Evolutionary conservation across 1,140 invertebrate species (phyloP), one percentile per base, ranked within the genome.

Genomic region (Mamestra configurata): DNA sequence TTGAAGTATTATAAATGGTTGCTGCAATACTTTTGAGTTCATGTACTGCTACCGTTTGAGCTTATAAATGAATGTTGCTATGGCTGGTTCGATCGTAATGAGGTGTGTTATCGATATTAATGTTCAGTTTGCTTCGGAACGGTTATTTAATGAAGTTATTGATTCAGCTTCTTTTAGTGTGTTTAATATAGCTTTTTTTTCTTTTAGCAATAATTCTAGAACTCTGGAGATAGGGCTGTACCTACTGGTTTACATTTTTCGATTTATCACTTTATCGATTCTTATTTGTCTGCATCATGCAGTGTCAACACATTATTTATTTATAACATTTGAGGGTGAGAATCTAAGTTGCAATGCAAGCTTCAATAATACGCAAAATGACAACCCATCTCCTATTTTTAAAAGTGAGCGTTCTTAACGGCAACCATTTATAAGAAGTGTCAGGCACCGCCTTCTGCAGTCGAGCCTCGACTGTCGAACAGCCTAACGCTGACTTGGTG

Each of bases 1-100:
- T 83, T 83, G 68, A 79, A 82, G 57, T 80, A 80, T 80, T 43
- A 68, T 68, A 76, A 78, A 81, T 79, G 77, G 68, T 72, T 20
- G 49, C 15, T 72, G 46, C 68, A 37, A 53, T 72, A 53, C 68
- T 72, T 72, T 18, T 53, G 49, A 31, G 18, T 46, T 7, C n/a
- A 35, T 53, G 20, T 53, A 72, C 4, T 10, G 64, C 64, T 68
- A 68, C 64, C 46, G 64, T 68, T 68, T 68, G 10, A 20, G 11
- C 6, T 49, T 61, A 76, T 76, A 24, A 76, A 76, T 76, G 71
- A 59, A 20, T 43, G 35, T 75, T 46, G 57, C 20, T 49, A 61
- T 40, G 24, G 27, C 20, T 49, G 31, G 11, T n/a, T 35, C n/a
- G 5, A 24, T 49, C 7, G 15, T 61, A 59, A 59, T 76, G 40